Evolutionary conservation across 2,888 invertebrate genomes (phyloP), one percentile per base, ranked within the genome.

Genomic region (Iphiclides podalirius): DNA sequence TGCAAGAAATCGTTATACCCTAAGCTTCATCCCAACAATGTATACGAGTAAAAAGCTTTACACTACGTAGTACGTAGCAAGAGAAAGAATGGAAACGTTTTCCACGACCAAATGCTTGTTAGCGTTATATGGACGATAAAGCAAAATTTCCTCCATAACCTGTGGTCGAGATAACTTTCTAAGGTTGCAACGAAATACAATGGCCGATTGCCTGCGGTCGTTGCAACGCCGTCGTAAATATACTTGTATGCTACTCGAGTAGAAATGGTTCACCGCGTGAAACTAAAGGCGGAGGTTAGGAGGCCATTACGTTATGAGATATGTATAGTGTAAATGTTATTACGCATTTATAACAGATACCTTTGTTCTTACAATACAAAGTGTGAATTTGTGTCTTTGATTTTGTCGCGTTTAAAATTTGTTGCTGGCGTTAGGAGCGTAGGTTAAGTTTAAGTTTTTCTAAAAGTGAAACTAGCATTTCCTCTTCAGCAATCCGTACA

Each of bases 111-210:
- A 47, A 11, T 31, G 31, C 52, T 53, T 60, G 60, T 52, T 52
- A 54, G 59, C 63, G 66, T 64, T 69, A 66, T 69, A 66, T 64
- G 58, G 58, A 66, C 59, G 58, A 70, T 78, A 73, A 76, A 72
- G 67, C 54, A 61, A 67, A 67, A 61, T 61, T 62, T 71, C 52
- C 49, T 61, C 58, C 65, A 64, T 66, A 63, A 63, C 15, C n/a
- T 41, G 50, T 14, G 50, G 50, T 51, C 36, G 23, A 40, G 20
- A 40, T 49, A 14, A 45, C 50, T 51, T 51, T 45, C 50, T 45
- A 50, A 40, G 50, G 40, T 17, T 41, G 20, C 37, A 23, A 45
- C 17, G n/a, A 38, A 49, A 41, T 36, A 45, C 50, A 45, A 45
- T 41, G 28, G 34, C 38, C 12, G 13, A 31, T 46, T 45, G 50